Evolutionary conservation across 2,888 invertebrate genomes (phyloP), one percentile per base, ranked within the genome.

Genomic region (Macaria liturata): DNA sequence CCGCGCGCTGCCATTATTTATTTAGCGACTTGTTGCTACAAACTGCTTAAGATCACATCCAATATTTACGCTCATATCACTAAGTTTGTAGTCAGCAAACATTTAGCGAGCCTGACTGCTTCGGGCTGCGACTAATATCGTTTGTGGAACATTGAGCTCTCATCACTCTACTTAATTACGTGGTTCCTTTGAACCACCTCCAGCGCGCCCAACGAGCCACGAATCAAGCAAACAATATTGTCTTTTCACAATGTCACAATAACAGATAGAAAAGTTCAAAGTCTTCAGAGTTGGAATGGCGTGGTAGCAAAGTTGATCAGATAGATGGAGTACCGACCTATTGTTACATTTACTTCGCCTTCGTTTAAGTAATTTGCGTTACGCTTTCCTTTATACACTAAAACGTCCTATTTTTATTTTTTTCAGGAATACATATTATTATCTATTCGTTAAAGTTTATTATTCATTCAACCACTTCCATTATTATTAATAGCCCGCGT

Each of bases 101-200:
- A 71, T 74, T 76, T 72, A 71, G 59, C 67, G 66, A 61, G 54
- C 31, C 39, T 43, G 53, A 9, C 53, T 53, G 68, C 72, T 78
- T 69, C 70, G 73, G 71, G 72, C 72, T 78, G 70, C 71, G 73
- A 71, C 68, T 75, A 74, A 76, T 69, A 74, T 74, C 72, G 71
- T 80, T 81, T 77, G 74, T 70, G 75, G 70, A 65, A 67, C 72
- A 74, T 75, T 73, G 73, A 71, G 69, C 71, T 71, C 74, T 72
- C 74, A 72, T 74, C 63, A 70, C 65, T 70, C 72, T 78, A 82
- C 75, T 77, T 78, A 76, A 79, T 78, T 77, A 79, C 67, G 70
- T 70, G 70, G 67, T 76, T 72, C 74, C 76, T 83, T 82, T 81
- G 79, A 80, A 71, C 61, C 54, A 64, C 47, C 40, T 55, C 46